phyloP scores from a whole-genome alignment of 2,113 vertebrate species.

The Geococcyx californianus region DNA sequence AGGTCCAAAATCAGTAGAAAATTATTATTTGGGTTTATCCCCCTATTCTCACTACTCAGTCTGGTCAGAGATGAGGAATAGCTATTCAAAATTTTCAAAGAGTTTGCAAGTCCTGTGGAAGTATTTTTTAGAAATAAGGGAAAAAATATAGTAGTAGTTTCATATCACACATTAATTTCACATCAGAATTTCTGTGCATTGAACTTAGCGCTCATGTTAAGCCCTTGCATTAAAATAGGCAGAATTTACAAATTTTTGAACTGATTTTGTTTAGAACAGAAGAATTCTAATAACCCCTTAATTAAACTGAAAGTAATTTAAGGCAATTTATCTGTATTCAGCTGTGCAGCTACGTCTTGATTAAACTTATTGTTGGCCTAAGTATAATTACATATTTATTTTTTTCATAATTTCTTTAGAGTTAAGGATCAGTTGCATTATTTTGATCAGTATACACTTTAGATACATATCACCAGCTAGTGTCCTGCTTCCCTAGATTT shows the following conservation, averaged over 20 bases:
- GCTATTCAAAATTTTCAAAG: neutral
- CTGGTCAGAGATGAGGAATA: neutral
- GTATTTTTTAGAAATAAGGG: neutral
- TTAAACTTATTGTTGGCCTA: constrained; percentile 40
- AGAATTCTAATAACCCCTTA: neutral
- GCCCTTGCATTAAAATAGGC: neutral
- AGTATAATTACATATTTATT: neutral
- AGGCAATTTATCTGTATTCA: constrained; percentile 39
- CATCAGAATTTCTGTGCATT: neutral
- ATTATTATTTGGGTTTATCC: neutral
- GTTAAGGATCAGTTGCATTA: neutral
- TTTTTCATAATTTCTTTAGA: neutral
- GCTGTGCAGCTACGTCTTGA: constrained; percentile 5
- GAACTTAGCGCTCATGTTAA: neutral
- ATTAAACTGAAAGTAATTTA: constrained; percentile 31
- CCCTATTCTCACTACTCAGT: neutral
- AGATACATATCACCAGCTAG: neutral
- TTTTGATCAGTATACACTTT: neutral
- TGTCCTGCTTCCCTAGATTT: neutral
- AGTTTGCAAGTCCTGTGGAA: neutral
- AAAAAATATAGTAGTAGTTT: neutral
- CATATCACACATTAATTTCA: neutral
- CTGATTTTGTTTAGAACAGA: constrained; percentile 4
- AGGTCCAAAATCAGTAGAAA: neutral
- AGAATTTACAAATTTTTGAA: neutral